Evolutionary conservation across 2,113 vertebrate genomes (phyloP).

Genomic region (Coreoperca whiteheadi): DNA sequence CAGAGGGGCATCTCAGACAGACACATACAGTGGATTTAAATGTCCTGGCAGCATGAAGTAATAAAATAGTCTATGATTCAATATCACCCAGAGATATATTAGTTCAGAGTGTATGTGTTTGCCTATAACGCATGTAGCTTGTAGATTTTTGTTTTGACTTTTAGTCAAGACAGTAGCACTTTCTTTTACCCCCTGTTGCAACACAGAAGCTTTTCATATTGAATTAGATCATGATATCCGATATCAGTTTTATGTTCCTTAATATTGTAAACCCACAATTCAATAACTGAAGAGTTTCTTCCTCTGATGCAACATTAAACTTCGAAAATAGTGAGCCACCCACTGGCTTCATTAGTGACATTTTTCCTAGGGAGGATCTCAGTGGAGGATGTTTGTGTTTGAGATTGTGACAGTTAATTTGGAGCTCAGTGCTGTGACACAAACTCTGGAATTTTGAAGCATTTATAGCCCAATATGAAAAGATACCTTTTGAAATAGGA

Average conservation of each 20-base stretch:
- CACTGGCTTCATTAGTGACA: conserved; percentile 20
- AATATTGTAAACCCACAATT: conserved; percentile 12
- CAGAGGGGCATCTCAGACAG: background rate
- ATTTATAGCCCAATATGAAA: background rate
- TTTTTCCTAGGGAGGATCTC: conserved; percentile 10
- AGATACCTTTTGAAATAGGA: background rate
- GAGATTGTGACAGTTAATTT: conserved; percentile 7
- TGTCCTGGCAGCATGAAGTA: background rate
- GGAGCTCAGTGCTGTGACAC: background rate
- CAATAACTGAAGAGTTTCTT: conserved; percentile 13
- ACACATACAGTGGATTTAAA: background rate
- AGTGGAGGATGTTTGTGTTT: conserved; percentile 35
- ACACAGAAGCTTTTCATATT: background rate
- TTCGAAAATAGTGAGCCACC: background rate
- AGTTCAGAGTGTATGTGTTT: background rate
- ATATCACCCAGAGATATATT: background rate
- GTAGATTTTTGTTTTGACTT: background rate
- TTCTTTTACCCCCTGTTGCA: background rate
- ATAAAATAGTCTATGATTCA: background rate
- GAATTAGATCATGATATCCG: background rate
- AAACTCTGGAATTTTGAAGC: background rate
- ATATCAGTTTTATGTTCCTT: background rate
- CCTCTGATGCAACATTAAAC: background rate
- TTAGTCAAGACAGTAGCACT: background rate
- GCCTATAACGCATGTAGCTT: background rate